These are phyloP conservation scores for Brevimyrus niger DNA, from an alignment of 2,113 vertebrate genomes.

Conservation along the genomic window DNA sequence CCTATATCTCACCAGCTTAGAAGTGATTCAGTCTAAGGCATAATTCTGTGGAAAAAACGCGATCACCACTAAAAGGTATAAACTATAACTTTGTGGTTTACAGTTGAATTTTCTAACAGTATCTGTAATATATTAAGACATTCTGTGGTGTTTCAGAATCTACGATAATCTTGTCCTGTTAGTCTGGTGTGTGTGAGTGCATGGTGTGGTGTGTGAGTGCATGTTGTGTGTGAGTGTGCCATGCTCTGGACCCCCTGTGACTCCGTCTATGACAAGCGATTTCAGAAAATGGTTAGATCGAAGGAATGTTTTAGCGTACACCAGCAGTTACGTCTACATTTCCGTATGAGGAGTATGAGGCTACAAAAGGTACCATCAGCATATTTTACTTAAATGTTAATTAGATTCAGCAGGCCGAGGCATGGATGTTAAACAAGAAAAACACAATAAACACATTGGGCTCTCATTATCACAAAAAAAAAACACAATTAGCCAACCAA, in stretches of 20 bases:
- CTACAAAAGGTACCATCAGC: not conserved
- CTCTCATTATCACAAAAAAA: not conserved
- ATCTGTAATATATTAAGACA: not conserved
- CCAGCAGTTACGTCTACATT: not conserved
- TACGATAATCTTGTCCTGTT: not conserved
- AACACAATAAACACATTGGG: not conserved
- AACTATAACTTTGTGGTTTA: not conserved
- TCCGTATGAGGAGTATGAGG: not conserved
- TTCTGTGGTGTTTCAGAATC: not conserved
- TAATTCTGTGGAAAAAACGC: not conserved
- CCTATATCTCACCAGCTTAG: not conserved
- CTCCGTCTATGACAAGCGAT: not conserved
- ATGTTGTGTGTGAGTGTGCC: too few species aligned
- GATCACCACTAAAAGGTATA: not conserved
- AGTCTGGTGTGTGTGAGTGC: too few species aligned
- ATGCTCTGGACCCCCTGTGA: not conserved
- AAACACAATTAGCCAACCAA: not conserved
- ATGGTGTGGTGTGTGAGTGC: too few species aligned
- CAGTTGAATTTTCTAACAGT: not conserved
- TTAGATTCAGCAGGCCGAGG: not conserved
- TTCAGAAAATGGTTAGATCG: not conserved
- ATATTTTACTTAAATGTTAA: not conserved
- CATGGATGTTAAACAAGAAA: not conserved
- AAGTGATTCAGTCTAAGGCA: not conserved
- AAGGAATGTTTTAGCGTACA: not conserved